A percentile compares a stretch with the other conserved stretches of the same genome.
These are phyloP conservation scores for Campaea margaritaria DNA, from an alignment of 2,888 invertebrate genomes.

Conservation along the genomic window DNA sequence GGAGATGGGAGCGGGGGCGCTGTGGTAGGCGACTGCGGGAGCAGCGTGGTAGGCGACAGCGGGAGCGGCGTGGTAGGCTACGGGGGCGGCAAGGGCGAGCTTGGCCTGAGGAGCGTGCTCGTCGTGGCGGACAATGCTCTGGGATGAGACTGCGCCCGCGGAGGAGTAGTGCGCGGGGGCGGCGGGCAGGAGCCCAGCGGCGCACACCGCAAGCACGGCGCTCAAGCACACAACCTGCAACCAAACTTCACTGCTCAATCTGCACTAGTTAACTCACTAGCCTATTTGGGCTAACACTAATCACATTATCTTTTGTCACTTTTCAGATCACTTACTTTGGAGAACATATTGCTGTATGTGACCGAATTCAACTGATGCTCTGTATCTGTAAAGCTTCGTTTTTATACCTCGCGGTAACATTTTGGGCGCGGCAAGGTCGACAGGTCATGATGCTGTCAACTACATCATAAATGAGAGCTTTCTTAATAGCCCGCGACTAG, in stretches of 20 bases:
- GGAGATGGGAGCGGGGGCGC: conserved; percentile 53
- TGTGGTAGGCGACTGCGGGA: conserved; percentile 51
- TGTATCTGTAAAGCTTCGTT: conserved; percentile 52
- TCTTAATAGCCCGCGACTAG: conserved; percentile 18
- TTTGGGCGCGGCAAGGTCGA: conserved; percentile 72
- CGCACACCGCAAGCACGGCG: conserved; percentile 72
- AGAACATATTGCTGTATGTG: conserved; percentile 68
- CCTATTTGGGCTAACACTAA: conserved; percentile 2
- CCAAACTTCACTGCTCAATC: conserved; percentile 15
- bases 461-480: conserved; percentile 37
- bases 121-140: conserved; percentile 68
- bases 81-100: conserved; percentile 43
- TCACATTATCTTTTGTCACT: conserved; percentile 11
- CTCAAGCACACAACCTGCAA: conserved; percentile 66
- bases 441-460: conserved; percentile 63
- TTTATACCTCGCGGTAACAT: conserved; percentile 64
- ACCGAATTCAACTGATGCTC: conserved; percentile 65
- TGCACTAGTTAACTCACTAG: neutral
- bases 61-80: conserved; percentile 73
- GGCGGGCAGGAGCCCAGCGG: conserved; percentile 67
- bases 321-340: conserved; percentile 64
- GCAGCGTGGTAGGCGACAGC: conserved; percentile 51
- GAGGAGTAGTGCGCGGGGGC: conserved; percentile 72
- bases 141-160: conserved; percentile 71
- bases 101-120: conserved; percentile 53